Evolutionary conservation across 2,113 vertebrate species (phyloP).

Genomic region (Trichechus manatus): DNA sequence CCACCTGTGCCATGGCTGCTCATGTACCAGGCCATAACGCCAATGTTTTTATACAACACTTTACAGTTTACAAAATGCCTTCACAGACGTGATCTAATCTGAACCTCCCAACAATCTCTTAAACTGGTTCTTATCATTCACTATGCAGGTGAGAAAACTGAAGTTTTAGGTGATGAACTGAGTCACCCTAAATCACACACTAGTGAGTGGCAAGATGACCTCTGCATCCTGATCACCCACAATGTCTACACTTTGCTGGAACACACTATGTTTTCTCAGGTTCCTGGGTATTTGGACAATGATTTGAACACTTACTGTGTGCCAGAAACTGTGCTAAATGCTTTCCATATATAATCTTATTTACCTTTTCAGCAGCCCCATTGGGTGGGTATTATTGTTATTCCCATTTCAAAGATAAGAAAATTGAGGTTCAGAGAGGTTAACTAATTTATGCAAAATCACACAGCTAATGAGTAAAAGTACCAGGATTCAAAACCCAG

Average conservation of each 20-base stretch:
- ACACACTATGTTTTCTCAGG: neutral
- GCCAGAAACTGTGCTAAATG: neutral
- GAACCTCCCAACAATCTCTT: neutral
- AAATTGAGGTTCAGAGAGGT: neutral
- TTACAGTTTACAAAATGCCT: neutral
- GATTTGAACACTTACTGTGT: neutral
- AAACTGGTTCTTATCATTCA: slow-evolving; percentile 4
- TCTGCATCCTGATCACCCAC: neutral
- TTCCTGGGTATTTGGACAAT: neutral
- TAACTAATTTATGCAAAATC: slow-evolving; percentile 56
- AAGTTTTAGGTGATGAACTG: neutral
- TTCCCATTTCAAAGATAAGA: slow-evolving; percentile 25
- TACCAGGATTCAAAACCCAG: slow-evolving; percentile 29
- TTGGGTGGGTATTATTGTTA: slow-evolving; percentile 1
- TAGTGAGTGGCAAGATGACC: neutral
- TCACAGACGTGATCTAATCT: neutral
- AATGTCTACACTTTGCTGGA: neutral
- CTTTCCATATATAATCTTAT: neutral
- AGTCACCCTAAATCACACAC: neutral
- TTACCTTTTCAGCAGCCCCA: neutral
- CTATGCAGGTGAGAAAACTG: slow-evolving; percentile 8
- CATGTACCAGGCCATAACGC: neutral
- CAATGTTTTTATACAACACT: neutral
- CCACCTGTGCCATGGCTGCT: slow-evolving; percentile 23
- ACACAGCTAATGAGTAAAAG: slow-evolving; percentile 58